Base-by-base conservation (phyloP, 2,113 vertebrate species). In the Leucosticte australis region DNA sequence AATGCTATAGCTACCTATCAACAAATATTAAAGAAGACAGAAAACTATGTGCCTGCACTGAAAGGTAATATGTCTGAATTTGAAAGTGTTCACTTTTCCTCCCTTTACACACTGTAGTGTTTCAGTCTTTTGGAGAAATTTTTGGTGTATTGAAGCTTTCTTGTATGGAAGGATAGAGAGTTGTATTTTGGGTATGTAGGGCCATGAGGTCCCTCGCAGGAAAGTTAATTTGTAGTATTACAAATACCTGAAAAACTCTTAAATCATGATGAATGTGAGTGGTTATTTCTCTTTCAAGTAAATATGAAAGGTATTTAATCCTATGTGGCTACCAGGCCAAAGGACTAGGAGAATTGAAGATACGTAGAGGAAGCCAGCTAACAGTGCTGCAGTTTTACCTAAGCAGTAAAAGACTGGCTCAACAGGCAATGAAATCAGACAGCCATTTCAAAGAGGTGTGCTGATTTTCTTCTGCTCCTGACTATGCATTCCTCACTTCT, bases 21-120 rank as follows among this genome's bases (percentile, higher is more conserved):
- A 83, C 96, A 98, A 75, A 99, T 99, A 90, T 97, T 99, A 84
- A 87, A 97, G 73, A 97, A 91, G 74, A 96, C 97, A 49, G 98
- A 98, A 96, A 98, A 99, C 49, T 99, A 99, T 57, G 98, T 99
- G 23, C 99, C 99, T 64, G 99, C 99, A 18, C 97, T 99, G 73
- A 99, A 99, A 99, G 99, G 99, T 99, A 98, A 46, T 50, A 24
- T 39, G 15, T 47, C 56, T 85, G 55, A 69, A 65, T 86, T 37
- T 81, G 35, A n/a, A 86, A 65, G 7, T 13, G 3, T 89, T 84
- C 35, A 19, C 52, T 65, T 26, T 33, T 89, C 56, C 30, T 78
- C 14, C 16, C 9, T 81, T 63, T 70, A 2, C 5, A 6, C 7
- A 2, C 21, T 44, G 4, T 60, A 10, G 11, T 39, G 18, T 28